Evolutionary conservation across 2,797 vertebrate species (phyloP).

Genomic region (Adelosebastes latens): DNA sequence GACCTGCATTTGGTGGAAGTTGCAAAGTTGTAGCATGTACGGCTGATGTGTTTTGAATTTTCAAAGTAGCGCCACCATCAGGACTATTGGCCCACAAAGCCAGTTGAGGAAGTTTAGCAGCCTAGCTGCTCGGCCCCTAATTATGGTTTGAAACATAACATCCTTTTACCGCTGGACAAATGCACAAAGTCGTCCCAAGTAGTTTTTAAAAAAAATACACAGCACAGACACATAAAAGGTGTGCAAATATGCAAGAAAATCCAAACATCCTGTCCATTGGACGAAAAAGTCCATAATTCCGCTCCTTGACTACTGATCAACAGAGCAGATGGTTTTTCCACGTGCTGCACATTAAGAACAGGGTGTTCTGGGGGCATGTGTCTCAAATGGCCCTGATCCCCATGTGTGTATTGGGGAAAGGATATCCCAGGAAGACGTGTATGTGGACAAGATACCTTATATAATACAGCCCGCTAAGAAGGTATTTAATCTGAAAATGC

Average conservation of each 20-base stretch:
- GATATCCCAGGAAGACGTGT: background rate
- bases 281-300: conserved; percentile 39
- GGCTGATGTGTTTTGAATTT: too few relatives aligned
- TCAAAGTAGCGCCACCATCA: too few relatives aligned
- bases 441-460: background rate
- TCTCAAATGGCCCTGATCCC: conserved; percentile 41
- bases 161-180: conserved; percentile 5
- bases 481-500: background rate
- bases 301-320: conserved; percentile 38
- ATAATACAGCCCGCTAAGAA: background rate
- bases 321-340: conserved; percentile 62
- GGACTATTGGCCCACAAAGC: too few relatives aligned
- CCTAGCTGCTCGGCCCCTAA: background rate
- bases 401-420: background rate
- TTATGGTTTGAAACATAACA: conserved; percentile 11
- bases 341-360: conserved; percentile 46
- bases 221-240: conserved; percentile 24
- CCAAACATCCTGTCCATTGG: conserved; percentile 37
- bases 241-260: conserved; percentile 31
- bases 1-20: too few relatives aligned
- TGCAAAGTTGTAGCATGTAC: too few relatives aligned
- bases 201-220: conserved; percentile 3
- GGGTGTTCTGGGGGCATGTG: conserved; percentile 41
- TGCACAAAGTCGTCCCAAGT: background rate
- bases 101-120: too few relatives aligned